A percentile compares a stretch with the other conserved stretches of the same genome.
phyloP scores from a whole-genome alignment of 2,888 invertebrate species.

The Sceliomorpha sp. region DNA sequence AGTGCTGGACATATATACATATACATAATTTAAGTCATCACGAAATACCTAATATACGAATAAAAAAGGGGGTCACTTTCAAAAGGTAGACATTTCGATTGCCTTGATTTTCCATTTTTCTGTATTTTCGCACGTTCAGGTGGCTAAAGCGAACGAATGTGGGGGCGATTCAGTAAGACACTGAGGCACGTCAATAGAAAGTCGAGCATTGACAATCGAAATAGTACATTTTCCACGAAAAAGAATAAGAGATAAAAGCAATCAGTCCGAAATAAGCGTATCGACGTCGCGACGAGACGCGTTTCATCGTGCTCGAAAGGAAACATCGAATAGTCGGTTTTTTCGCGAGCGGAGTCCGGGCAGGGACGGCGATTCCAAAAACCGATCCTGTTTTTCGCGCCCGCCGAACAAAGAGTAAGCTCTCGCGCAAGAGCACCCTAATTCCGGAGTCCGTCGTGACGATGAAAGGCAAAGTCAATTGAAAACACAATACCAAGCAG shows the following conservation, averaged over 20 bases:
- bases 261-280: constrained; percentile 24
- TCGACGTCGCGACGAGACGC: constrained; percentile 16
- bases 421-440: constrained; percentile 35
- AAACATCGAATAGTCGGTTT: too few relatives aligned
- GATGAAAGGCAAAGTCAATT: constrained; percentile 60
- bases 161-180: constrained; percentile 20
- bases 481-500: constrained; percentile 52
- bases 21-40: too few relatives aligned
- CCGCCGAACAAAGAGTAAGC: too few relatives aligned
- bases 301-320: background rate
- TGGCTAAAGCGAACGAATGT: constrained; percentile 13
- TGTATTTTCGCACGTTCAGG: constrained; percentile 21
- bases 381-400: constrained; percentile 1
- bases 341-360: too few relatives aligned
- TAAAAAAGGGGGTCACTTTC: background rate
- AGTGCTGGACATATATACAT: too few relatives aligned
- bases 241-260: constrained; percentile 42
- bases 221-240: constrained; percentile 66
- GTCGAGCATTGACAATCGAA: constrained; percentile 80
- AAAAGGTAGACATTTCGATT: constrained; percentile 1
- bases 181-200: constrained; percentile 67
- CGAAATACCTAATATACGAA: too few relatives aligned
- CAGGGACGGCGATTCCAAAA: background rate
- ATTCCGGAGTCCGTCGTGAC: constrained; percentile 43
- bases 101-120: constrained; percentile 1